A percentile compares a stretch with the other conserved stretches of the same genome.
These are phyloP conservation scores for Haliclona indistincta DNA, from an alignment of 37 sponge, comb jelly and placozoan species.

Conservation along the genomic window DNA sequence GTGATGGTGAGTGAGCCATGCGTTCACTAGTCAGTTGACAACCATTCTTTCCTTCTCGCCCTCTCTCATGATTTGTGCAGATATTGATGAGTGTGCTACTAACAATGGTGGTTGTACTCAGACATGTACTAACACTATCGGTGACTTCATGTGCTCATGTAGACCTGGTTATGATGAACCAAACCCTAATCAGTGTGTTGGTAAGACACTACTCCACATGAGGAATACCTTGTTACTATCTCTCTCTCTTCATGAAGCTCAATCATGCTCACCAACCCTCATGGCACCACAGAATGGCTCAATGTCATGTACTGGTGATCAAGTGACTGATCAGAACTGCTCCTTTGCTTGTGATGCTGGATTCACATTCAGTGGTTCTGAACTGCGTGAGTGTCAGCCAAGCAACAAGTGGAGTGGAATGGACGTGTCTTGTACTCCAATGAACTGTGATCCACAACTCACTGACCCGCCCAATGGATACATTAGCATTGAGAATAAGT, in stretches of 20 bases:
- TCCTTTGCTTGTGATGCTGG: conserved; percentile 13
- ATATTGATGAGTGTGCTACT: conserved; percentile 21
- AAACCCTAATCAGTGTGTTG: conserved; percentile 3
- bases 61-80: too few species aligned
- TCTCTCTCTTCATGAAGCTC: background rate
- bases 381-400: conserved; percentile 1
- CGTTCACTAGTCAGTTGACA: too few species aligned
- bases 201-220: conserved; percentile 5
- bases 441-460: background rate
- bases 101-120: conserved; percentile 4
- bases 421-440: background rate
- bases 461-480: background rate
- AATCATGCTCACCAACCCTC: background rate
- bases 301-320: conserved; percentile 15
- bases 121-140: conserved; percentile 4
- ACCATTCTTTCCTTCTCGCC: too few species aligned
- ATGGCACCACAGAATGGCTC: conserved; percentile 16
- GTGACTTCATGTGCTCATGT: conserved; percentile 10
- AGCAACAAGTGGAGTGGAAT: conserved; percentile 12
- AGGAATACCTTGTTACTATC: background rate
- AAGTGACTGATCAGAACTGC: conserved; percentile 14
- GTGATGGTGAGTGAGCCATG: conserved; percentile 26
- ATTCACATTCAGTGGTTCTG: background rate
- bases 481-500: background rate
- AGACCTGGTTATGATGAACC: conserved; percentile 1